phyloP scores from a whole-genome alignment of 2,888 invertebrate genomes.

The Pyralis farinalis region DNA sequence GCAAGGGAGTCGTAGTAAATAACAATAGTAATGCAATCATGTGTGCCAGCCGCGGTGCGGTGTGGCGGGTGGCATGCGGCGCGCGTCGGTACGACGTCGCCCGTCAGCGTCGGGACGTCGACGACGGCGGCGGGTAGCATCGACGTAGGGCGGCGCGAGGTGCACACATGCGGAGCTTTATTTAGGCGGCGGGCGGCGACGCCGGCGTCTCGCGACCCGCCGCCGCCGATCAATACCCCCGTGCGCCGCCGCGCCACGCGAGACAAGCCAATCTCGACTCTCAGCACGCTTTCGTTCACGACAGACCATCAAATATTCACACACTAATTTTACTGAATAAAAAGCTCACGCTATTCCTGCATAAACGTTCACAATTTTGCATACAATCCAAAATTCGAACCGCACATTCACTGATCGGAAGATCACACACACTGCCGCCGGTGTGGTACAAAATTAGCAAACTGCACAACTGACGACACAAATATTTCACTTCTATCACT shows the following conservation, averaged over 20 bases:
- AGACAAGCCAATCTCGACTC: constrained; percentile 65
- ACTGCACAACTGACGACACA: constrained; percentile 1
- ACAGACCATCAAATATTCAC: constrained; percentile 78
- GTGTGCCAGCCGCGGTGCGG: constrained; percentile 21
- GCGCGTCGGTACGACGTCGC: constrained; percentile 22
- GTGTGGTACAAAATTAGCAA: not conserved
- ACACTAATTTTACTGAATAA: constrained; percentile 66
- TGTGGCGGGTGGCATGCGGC: constrained; percentile 31
- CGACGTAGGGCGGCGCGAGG: constrained; percentile 59
- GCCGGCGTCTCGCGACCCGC: constrained; percentile 74
- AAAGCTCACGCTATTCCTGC: constrained; percentile 35
- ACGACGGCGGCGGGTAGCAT: constrained; percentile 31
- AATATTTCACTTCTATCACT: not conserved
- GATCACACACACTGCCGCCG: not conserved
- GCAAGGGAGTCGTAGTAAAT: not conserved
- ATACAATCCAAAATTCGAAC: constrained; percentile 9
- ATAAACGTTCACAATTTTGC: constrained; percentile 15
- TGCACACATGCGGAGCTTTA: constrained; percentile 76
- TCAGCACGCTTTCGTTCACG: constrained; percentile 63
- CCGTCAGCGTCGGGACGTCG: constrained; percentile 18
- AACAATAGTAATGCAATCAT: constrained; percentile 17
- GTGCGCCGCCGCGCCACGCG: constrained; percentile 74
- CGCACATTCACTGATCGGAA: not conserved
- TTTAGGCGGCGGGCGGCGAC: constrained; percentile 75
- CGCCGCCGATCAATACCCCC: constrained; percentile 76